Base-by-base conservation (phyloP, 2,113 vertebrate species). In the Merops nubicus region DNA sequence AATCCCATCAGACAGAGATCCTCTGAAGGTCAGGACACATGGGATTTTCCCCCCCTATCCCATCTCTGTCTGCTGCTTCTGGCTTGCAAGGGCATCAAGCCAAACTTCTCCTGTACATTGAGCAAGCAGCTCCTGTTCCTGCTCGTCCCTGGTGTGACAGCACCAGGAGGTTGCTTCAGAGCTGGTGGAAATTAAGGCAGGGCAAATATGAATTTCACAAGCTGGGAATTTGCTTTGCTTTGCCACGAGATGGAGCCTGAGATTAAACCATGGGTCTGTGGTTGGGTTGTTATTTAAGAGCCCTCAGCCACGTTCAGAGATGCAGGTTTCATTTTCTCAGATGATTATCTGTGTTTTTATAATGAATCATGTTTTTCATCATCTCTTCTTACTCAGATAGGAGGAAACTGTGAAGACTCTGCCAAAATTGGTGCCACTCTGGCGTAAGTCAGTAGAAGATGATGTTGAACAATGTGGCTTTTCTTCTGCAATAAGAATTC, bases 181-280 rank as follows among this genome's bases (percentile, higher is more conserved):
- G 31, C 4, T 0, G 0, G 4, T 13, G 14, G 25, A 59, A 93
- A 85, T 54, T 3, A 14, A 78, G 17, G 45, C 7, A 50, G 15
- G 43, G 18, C 6, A 31, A 92, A 48, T 1, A 38, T 1, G 8
- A 2, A 6, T 56, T 25, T 63, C 36, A 5, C 31, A 48, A 5
- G 6, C 17, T 13, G 14, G 50, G 90, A 34, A 23, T 67, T 94
- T 96, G 25, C 94, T 56, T 53, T 8, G 2, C 26, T 91, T 47
- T 64, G 85, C 96, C 97, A 97, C 97, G 63, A 97, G 97, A 80
- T 96, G 97, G 96, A 95, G 96, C 96, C 54, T 96, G 72, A 90
- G 90, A 94, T 95, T 82, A 86, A 95, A 93, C 36, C 43, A 17
- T 43, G 28, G 25, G 23, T n/a, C 42, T 2, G 20, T 21, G 31